phyloP scores from a whole-genome alignment of 2,888 invertebrate species.

The Eupithecia pulchellata region DNA sequence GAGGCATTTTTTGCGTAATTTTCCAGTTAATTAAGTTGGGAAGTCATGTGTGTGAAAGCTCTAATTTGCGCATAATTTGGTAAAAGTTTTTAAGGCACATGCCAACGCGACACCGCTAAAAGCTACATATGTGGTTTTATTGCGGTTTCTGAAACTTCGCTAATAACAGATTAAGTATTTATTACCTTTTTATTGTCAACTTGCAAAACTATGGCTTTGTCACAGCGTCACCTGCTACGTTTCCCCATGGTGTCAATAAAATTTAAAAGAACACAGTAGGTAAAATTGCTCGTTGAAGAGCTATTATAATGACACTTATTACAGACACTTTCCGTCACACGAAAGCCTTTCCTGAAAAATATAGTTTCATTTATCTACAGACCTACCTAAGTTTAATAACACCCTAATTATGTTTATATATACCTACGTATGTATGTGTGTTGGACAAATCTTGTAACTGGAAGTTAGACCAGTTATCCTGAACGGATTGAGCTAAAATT shows the following conservation, averaged over 20 bases:
- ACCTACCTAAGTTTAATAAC: too few relatives aligned
- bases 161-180: constrained; percentile 58
- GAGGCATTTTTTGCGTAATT: constrained; percentile 41
- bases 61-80: constrained; percentile 58
- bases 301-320: not conserved
- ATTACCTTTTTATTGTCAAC: constrained; percentile 67
- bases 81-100: constrained; percentile 66
- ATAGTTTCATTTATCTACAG: too few relatives aligned
- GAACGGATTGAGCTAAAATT: too few relatives aligned
- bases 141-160: constrained; percentile 75
- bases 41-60: constrained; percentile 64
- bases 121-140: constrained; percentile 69
- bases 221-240: constrained; percentile 66
- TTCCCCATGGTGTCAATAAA: constrained; percentile 53
- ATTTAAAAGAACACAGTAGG: constrained; percentile 53
- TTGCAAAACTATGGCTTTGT: constrained; percentile 71
- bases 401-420: too few relatives aligned
- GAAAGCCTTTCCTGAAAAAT: not conserved
- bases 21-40: constrained; percentile 59
- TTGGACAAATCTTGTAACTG: too few relatives aligned
- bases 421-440: too few relatives aligned
- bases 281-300: too few relatives aligned
- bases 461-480: too few relatives aligned
- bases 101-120: constrained; percentile 75
- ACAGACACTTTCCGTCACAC: too few relatives aligned